phyloP scores from a whole-genome alignment of 2,797 vertebrate genomes.

The Trachurus trachurus region DNA sequence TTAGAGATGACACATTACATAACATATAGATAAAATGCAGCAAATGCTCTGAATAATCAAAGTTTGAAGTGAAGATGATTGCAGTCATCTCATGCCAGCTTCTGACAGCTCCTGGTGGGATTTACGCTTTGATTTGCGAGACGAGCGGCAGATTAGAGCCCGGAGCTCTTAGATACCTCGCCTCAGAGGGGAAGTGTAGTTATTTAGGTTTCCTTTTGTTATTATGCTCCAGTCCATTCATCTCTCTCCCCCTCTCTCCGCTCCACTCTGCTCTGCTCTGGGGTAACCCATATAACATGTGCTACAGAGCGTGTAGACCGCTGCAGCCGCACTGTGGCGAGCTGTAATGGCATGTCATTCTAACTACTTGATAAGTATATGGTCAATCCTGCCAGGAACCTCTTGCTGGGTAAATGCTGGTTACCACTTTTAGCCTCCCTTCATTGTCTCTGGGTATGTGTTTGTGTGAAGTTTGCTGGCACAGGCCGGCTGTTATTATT shows the following conservation, averaged over 20 bases:
- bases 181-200: slow-evolving; percentile 68
- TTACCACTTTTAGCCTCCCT: slow-evolving; percentile 84
- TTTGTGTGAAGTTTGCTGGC: slow-evolving; percentile 68
- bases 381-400: slow-evolving; percentile 76
- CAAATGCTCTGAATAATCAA: slow-evolving; percentile 27
- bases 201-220: slow-evolving; percentile 79
- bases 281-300: slow-evolving; percentile 70
- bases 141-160: slow-evolving; percentile 55
- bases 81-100: slow-evolving; percentile 26
- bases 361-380: slow-evolving; percentile 86
- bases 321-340: slow-evolving; percentile 71
- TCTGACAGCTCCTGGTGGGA: slow-evolving; percentile 41
- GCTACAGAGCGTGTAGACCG: slow-evolving; percentile 62
- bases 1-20: slow-evolving; percentile 33
- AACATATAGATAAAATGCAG: slow-evolving; percentile 30
- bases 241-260: slow-evolving; percentile 26
- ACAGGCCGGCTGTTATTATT: slow-evolving; percentile 63
- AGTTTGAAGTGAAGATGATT: slow-evolving; percentile 44
- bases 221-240: slow-evolving; percentile 60
- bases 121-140: slow-evolving; percentile 63
- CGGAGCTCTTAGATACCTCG: slow-evolving; percentile 53
- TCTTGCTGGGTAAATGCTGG: slow-evolving; percentile 82
- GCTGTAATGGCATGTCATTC: slow-evolving; percentile 84
- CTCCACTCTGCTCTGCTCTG: slow-evolving; percentile 44
- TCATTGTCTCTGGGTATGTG: slow-evolving; percentile 83